Evolutionary conservation across 1,140 invertebrate genomes (phyloP), one percentile per base, ranked within the genome.

Genomic region (Drosophila chauvacae): DNA sequence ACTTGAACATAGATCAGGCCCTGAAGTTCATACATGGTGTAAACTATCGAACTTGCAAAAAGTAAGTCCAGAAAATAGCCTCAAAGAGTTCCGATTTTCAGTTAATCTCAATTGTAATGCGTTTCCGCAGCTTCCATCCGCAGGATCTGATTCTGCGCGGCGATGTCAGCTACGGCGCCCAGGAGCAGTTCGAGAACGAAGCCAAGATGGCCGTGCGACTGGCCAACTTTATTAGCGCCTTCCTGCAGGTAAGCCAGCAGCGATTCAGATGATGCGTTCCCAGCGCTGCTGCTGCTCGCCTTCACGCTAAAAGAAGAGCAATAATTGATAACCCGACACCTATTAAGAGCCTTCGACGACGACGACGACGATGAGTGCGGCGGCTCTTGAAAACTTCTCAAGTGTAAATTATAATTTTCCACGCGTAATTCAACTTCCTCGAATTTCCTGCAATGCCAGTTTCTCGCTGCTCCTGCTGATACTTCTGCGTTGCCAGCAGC

Each of bases 171-270:
- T 98, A 94, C 91, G 98, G 98, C 1, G 96, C 96, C 1, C 95
- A 97, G 76, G 95, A 96, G 65, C 98, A 98, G 92, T 98, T 98
- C 91, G 96, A 97, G 88, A 98, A 98, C 90, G 97, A 99, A 94
- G 98, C 98, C 7, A 96, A 98, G 93, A 98, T 98, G 96, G 98
- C 98, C 2, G 94, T 98, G 10, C 94, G 98, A 59, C 93, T 99
- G 57, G 97, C 98, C 0, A 99, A 99, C 92, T 99, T 99, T 91
- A 96, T 99, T 55, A 98, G 97, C 91, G 96, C 96, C 18, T 99
- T 98, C 92, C 93, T 98, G 68, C 98, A 99, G 94, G 95, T 97
- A 92, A 81, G 71, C 53, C 44, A n/a, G 6, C 44, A n/a, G 6
- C 44, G 37, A 57, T 16, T 11, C 44, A 65, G n/a, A 51, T 50